phyloP scores from a whole-genome alignment of 2,888 invertebrate species.

The Saturnia japonica region DNA sequence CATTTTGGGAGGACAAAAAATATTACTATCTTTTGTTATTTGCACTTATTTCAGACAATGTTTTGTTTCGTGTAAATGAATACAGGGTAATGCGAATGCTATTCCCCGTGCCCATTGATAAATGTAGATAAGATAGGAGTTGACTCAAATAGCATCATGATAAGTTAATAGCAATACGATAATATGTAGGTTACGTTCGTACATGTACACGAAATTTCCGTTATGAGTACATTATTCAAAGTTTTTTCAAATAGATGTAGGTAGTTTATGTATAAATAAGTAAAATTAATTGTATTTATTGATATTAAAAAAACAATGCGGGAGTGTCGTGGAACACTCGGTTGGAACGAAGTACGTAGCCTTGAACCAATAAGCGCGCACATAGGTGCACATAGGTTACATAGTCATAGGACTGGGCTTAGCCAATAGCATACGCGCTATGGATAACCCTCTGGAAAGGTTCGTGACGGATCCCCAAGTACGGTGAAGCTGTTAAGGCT shows the following conservation, averaged over 20 bases:
- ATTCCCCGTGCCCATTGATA: constrained; percentile 66
- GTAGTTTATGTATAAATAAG: neutral
- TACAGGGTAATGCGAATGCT: constrained; percentile 40
- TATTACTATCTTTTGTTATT: constrained; percentile 8
- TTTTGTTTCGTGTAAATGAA: constrained; percentile 48
- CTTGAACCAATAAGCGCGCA: too few species aligned
- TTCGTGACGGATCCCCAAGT: too few species aligned
- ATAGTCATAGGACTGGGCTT: too few species aligned
- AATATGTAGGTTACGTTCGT: neutral
- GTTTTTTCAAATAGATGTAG: neutral
- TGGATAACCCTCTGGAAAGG: too few species aligned
- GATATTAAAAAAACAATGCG: too few species aligned
- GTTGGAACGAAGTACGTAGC: too few species aligned
- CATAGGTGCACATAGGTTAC: too few species aligned
- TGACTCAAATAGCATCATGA: constrained; percentile 51
- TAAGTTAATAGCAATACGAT: constrained; percentile 43
- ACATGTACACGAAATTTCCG: neutral
- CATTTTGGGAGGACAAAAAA: neutral
- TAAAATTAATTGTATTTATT: too few species aligned
- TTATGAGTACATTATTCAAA: neutral
- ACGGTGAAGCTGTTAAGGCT: too few species aligned
- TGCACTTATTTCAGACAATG: constrained; percentile 16
- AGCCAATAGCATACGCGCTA: too few species aligned
- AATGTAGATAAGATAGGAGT: constrained; percentile 65
- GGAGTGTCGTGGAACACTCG: too few species aligned